Base-by-base conservation (phyloP, 2,113 vertebrate species). In the Ptilonorhynchus violaceus region DNA sequence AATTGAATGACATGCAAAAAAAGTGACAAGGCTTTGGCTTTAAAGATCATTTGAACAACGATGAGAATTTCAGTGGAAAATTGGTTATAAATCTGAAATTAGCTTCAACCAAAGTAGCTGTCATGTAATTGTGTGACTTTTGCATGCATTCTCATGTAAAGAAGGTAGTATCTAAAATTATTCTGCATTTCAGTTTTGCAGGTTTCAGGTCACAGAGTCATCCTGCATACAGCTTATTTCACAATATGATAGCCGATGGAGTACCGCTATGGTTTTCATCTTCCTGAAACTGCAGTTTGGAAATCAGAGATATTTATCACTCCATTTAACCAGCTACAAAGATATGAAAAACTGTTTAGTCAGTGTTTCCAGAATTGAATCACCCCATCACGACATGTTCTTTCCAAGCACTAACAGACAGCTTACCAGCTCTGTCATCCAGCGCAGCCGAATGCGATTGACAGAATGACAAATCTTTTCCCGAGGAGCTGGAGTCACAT, bases 281-380 rank as follows among this genome's bases (percentile, higher is more conserved):
- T 86, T 76, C 64, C 90, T 93, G 88, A 93, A 93, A 81, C 58
- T 24, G 50, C 62, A 85, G 41, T 66, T 95, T 76, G 67, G 73
- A 83, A 96, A 89, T 94, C 37, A 94, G 73, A 92, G 44, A 33
- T 73, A 52, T 96, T 88, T 92, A 88, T 93, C 88, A 93, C 77
- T 80, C 62, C 74, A 82, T 92, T 95, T 97, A 94, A 70, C 75
- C 42, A 66, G 59, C 53, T 62, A 30, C 1, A 2, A 58, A 95
- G 62, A 69, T 7, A 56, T 3, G 46, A 53, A 90, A 92, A 95
- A 87, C 55, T 85, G 93, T 94, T 94, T 92, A 92, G 88, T 89
- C 91, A 76, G 86, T 95, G 49, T 41, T 95, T 95, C 49, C 62
- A 79, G 87, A 82, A 35, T 37, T 68, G 62, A 69, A 47, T 84